phyloP scores from a whole-genome alignment of 2,797 vertebrate genomes.

The Chiroxiphia lanceolata region DNA sequence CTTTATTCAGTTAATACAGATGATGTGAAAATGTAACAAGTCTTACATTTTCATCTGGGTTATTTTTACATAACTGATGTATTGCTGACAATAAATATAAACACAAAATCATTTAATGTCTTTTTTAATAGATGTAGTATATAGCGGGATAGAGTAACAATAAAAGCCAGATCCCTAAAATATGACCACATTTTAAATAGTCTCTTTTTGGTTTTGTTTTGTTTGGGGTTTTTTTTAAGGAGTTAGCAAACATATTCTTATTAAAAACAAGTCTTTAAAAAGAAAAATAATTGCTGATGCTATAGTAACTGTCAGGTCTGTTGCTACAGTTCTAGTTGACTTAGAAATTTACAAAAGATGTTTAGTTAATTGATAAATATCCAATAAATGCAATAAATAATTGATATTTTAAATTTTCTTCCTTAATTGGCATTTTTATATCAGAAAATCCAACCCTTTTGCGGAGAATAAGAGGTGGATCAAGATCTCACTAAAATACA shows the following conservation, averaged over 20 bases:
- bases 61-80: constrained; percentile 92
- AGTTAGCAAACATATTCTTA: neutral
- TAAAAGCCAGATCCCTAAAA: constrained; percentile 13
- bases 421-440: neutral
- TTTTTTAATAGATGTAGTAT: constrained; percentile 41
- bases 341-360: neutral
- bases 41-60: constrained; percentile 88
- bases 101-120: constrained; percentile 63
- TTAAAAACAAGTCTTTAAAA: neutral
- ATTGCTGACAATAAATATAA: constrained; percentile 85
- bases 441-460: neutral
- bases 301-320: neutral
- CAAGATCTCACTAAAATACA: neutral
- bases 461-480: neutral
- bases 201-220: neutral
- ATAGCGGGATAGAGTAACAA: neutral
- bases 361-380: neutral
- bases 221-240: neutral
- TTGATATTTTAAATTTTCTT: neutral
- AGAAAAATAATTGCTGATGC: neutral
- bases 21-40: constrained; percentile 78
- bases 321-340: neutral
- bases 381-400: neutral
- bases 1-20: constrained; percentile 85
- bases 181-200: neutral